A percentile compares a stretch with the other conserved stretches of the same genome.
Conservation (phyloP, 2,113 vertebrate species). For the Chrysochloris asiatica region DNA sequence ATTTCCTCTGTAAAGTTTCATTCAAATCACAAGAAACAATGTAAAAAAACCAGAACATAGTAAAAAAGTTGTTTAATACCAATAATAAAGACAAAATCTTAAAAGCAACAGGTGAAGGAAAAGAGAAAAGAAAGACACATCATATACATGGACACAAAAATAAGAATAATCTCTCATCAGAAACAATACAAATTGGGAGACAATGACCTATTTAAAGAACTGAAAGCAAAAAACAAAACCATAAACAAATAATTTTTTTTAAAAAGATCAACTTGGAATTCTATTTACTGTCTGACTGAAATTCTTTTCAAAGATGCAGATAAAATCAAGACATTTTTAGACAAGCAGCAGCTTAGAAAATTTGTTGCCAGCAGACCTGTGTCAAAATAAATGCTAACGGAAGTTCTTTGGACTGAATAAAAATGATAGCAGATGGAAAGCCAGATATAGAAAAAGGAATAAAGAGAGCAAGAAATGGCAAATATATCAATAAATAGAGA, state of each 20-base stretch:
- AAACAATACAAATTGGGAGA: neutral
- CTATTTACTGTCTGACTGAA: neutral
- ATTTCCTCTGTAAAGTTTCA: too few relatives aligned
- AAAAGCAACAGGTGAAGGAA: neutral
- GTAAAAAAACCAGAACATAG: neutral
- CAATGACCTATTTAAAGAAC: neutral
- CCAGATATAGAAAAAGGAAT: neutral
- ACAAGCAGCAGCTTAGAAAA: neutral
- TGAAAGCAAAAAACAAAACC: neutral
- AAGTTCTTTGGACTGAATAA: conserved; percentile 34
- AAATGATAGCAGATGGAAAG: conserved; percentile 56
- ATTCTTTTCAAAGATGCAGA: conserved; percentile 1
- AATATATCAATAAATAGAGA: neutral
- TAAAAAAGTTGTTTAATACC: neutral
- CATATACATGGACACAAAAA: neutral
- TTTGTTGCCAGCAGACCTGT: neutral
- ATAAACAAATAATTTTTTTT: neutral
- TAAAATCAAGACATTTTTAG: conserved; percentile 19
- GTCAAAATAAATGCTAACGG: conserved; percentile 1
- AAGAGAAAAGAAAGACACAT: neutral
- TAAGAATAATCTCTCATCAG: neutral
- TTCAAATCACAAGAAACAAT: too few relatives aligned
- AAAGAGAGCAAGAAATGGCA: neutral
- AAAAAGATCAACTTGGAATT: neutral
- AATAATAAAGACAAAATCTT: conserved; percentile 24